A percentile compares a stretch with the other conserved stretches of the same genome.
These are phyloP conservation scores for Capitella teleta DNA, from an alignment of 1,140 invertebrate species.

Conservation along the genomic window DNA sequence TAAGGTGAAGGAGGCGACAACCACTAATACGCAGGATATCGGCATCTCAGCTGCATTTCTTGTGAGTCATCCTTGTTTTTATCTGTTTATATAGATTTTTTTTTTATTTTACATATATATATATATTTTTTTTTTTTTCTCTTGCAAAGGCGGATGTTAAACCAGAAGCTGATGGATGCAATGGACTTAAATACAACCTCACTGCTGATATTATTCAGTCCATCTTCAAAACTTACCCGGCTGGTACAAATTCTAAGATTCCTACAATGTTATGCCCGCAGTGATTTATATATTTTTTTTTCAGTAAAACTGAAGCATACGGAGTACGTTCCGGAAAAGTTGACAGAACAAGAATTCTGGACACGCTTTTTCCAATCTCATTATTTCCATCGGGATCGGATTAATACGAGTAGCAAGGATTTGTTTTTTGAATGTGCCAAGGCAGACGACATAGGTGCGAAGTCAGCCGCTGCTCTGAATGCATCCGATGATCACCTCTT, in stretches of 20 bases:
- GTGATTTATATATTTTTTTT: too few species aligned
- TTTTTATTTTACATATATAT: not conserved
- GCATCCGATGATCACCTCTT: too few species aligned
- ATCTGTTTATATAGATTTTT: not conserved
- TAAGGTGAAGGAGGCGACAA: too few species aligned
- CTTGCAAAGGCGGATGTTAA: conserved; percentile 70
- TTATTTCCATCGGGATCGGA: conserved; percentile 96
- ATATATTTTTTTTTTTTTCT: not conserved
- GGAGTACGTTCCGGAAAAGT: conserved; percentile 89
- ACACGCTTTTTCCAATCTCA: conserved; percentile 99
- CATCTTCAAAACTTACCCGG: conserved; percentile 98
- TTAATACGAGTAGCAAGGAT: conserved; percentile 69
- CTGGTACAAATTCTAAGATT: conserved; percentile 42
- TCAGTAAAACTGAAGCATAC: conserved; percentile 88
- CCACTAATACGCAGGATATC: conserved; percentile 52
- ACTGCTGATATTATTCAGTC: conserved; percentile 93
- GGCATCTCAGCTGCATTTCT: conserved; percentile 80
- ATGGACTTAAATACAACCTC: conserved; percentile 88
- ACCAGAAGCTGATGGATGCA: conserved; percentile 92
- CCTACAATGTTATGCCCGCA: not conserved
- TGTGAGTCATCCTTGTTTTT: conserved; percentile 35
- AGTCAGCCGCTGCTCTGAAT: too few species aligned
- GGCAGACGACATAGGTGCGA: too few species aligned
- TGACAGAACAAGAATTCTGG: conserved; percentile 97
- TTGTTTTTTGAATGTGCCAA: conserved; percentile 94